phyloP scores from a whole-genome alignment of 2,113 vertebrate species.

The Danionella cerebrum region DNA sequence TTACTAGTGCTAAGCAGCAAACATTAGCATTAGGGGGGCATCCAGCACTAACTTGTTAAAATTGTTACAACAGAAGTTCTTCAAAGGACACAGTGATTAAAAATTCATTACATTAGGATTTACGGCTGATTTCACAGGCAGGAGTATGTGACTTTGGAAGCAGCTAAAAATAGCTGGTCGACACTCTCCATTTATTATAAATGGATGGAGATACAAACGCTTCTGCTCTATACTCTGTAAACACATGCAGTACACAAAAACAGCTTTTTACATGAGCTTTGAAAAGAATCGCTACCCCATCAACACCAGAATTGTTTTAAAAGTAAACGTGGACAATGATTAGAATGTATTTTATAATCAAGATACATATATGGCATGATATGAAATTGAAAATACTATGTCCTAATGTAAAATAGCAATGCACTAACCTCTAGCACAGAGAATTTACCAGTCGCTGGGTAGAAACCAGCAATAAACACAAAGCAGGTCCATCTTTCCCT shows the following conservation, averaged over 20 bases:
- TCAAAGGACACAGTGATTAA: constrained; percentile 52
- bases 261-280: constrained; percentile 35
- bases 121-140: constrained; percentile 57
- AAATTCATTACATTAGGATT: constrained; percentile 56
- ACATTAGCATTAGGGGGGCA: constrained; percentile 32
- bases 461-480: neutral
- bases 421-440: neutral
- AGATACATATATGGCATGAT: too few relatives aligned
- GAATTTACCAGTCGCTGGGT: neutral
- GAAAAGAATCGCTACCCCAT: too few relatives aligned
- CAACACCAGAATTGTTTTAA: too few relatives aligned
- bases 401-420: too few relatives aligned
- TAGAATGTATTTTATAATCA: too few relatives aligned
- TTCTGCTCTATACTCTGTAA: constrained; percentile 41
- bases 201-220: constrained; percentile 56
- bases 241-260: constrained; percentile 32
- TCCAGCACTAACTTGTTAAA: neutral
- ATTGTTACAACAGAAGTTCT: constrained; percentile 54
- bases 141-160: constrained; percentile 36
- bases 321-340: too few relatives aligned
- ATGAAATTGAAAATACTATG: too few relatives aligned
- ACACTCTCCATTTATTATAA: constrained; percentile 64
- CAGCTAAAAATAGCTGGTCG: constrained; percentile 56
- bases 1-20: constrained; percentile 46
- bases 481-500: neutral